phyloP scores from a whole-genome alignment of 2,888 invertebrate species.

The Chymomyza fuscimana region DNA sequence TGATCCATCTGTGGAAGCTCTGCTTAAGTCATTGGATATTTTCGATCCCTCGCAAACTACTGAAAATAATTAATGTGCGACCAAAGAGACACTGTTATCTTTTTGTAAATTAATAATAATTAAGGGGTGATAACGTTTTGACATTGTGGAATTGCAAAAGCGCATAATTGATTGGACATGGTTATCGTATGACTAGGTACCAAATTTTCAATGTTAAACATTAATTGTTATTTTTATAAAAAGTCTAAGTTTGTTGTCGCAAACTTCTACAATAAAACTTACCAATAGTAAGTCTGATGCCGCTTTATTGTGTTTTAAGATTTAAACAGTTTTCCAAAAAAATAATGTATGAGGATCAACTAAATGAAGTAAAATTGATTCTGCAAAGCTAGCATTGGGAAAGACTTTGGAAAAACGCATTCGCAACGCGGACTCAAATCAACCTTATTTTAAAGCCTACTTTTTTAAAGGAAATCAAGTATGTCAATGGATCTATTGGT shows the following conservation, averaged over 20 bases:
- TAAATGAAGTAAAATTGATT: too few species aligned
- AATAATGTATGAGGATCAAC: too few species aligned
- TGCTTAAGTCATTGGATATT: conserved; percentile 82
- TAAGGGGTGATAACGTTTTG: conserved; percentile 27
- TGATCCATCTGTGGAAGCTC: conserved; percentile 92
- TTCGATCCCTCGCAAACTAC: conserved; percentile 70
- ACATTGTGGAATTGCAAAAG: conserved; percentile 20
- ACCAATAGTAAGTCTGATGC: not conserved
- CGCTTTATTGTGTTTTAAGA: too few species aligned
- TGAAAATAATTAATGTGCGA: conserved; percentile 57
- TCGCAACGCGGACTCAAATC: too few species aligned
- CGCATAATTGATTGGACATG: conserved; percentile 24
- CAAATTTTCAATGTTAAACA: not conserved
- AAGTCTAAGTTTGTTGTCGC: not conserved
- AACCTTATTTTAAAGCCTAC: too few species aligned
- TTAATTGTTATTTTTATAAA: not conserved
- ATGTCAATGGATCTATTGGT: not conserved
- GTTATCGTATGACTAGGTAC: not conserved
- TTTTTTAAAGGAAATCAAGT: too few species aligned
- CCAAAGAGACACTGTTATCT: conserved; percentile 41
- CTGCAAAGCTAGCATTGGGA: too few species aligned
- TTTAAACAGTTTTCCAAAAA: too few species aligned
- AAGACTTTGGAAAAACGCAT: too few species aligned
- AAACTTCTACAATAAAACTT: not conserved
- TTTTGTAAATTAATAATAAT: conserved; percentile 13